Base-by-base conservation (phyloP, 2,888 invertebrate species). In the Strigamia transsilvanica region DNA sequence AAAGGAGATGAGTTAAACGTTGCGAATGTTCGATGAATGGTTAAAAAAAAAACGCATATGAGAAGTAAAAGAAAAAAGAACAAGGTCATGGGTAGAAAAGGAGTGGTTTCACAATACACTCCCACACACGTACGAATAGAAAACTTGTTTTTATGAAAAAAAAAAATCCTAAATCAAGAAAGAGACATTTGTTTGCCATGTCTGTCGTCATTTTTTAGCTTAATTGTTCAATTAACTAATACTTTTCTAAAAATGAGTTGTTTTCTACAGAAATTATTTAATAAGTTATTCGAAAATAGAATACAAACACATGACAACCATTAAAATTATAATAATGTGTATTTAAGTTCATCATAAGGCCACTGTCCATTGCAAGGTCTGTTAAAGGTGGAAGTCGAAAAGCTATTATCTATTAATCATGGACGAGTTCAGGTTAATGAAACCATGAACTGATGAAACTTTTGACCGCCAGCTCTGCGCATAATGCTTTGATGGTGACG, bases 1-100 rank as follows among this genome's bases (percentile, higher is more conserved):
- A 27, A 73, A 73, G 73, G 73, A 73, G 73, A 73, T 73, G 73
- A 73, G 73, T 73, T 73, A 73, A 73, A 73, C 73, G 73, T 73
- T 27, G 73, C 73, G 73, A 73, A 73, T 73, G 73, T 73, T 73
- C 73, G 73, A 73, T 73, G 73, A 73, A 73, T 73, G 73, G 15
- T 27, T 32, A 27, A 73, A 73, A 56, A 56, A 51, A 56, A 56
- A 18, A 56, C 2, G 21, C 7, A 56, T 56, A 56, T 56, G 56
- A 56, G 56, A 56, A 56, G n/a, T 21, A 56, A 56, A 56, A 56
- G 27, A 73, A 15, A 12, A 73, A 73, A 73, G 12, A 73, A 73
- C 27, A 56, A 56, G 56, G 73, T 73, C 73, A 32, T 27, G 73
- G 32, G 73, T 73, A 73, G 12, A 73, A 73, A 73, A 73, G 73